Conservation (phyloP, 2,888 invertebrate genomes). For the Pollenia griseotomentosa region DNA sequence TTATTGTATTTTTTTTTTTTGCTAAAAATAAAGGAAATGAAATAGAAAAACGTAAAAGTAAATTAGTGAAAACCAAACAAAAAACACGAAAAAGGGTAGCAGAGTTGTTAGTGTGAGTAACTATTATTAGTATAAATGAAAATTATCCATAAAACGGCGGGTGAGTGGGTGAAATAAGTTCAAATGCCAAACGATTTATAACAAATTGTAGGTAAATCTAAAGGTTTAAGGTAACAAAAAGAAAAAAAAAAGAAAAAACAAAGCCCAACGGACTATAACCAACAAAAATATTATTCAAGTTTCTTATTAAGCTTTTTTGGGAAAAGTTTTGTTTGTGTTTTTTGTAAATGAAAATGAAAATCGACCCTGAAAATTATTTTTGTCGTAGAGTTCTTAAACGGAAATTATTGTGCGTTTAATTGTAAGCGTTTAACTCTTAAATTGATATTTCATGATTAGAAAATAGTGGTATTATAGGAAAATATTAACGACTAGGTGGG, state of each 20-base stretch:
- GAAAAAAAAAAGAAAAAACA: not conserved
- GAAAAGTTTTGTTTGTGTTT: not conserved
- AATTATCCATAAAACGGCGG: constrained; percentile 12
- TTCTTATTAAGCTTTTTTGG: constrained; percentile 17
- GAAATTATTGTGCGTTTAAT: constrained; percentile 74
- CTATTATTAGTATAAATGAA: constrained; percentile 40
- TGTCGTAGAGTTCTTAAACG: constrained; percentile 31
- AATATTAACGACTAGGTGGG: not conserved
- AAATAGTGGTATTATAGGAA: not conserved
- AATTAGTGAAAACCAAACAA: constrained; percentile 28
- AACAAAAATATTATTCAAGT: not conserved
- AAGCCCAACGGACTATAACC: not conserved
- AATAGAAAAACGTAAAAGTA: constrained; percentile 42
- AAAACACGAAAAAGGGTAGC: constrained; percentile 58
- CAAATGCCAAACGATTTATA: constrained; percentile 43
- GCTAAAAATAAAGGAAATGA: not conserved
- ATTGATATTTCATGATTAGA: constrained; percentile 59
- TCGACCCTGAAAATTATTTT: constrained; percentile 34
- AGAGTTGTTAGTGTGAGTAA: constrained; percentile 20
- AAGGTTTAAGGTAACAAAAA: not conserved
- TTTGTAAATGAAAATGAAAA: constrained; percentile 32
- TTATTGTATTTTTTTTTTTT: not conserved
- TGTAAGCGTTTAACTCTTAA: constrained; percentile 75
- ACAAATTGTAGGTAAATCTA: not conserved
- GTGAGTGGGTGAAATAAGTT: constrained; percentile 41